These are phyloP conservation scores for Heliconius himera DNA, from an alignment of 1,140 invertebrate species.

Conservation along the genomic window DNA sequence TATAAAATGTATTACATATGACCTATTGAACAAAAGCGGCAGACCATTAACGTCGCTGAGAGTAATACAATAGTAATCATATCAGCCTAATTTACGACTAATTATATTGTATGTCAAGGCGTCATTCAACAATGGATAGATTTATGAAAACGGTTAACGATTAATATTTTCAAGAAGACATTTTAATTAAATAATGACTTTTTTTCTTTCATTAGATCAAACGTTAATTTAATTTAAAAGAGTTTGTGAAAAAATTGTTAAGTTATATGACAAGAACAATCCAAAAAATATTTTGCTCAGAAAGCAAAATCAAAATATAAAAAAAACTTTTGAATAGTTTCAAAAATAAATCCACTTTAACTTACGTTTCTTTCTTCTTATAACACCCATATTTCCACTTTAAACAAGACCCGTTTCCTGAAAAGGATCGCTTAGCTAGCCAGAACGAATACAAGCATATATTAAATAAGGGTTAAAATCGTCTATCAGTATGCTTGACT, in stretches of 20 bases:
- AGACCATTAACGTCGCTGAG: constrained; percentile 46
- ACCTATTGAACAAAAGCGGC: constrained; percentile 52
- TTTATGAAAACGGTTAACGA: neutral
- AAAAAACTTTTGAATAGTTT: neutral
- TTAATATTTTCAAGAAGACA: neutral
- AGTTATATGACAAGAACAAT: too few relatives aligned
- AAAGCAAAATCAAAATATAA: neutral
- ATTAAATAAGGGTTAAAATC: constrained; percentile 50
- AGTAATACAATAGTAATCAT: constrained; percentile 15
- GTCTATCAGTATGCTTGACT: constrained; percentile 27
- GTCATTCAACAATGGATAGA: neutral
- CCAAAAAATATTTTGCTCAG: neutral
- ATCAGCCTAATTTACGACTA: neutral
- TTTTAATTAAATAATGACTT: too few relatives aligned
- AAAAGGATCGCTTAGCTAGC: constrained; percentile 15
- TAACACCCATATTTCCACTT: constrained; percentile 68
- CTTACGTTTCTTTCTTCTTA: constrained; percentile 78
- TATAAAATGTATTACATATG: constrained; percentile 55
- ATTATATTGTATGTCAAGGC: constrained; percentile 7
- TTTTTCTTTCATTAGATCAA: too few relatives aligned
- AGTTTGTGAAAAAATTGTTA: too few relatives aligned
- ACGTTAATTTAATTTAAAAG: too few relatives aligned
- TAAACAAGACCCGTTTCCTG: constrained; percentile 45
- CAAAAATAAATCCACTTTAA: constrained; percentile 30
- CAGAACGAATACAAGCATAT: constrained; percentile 30